These are phyloP conservation scores for Aplysia californica DNA, from an alignment of 1,140 invertebrate genomes.

Conservation along the genomic window DNA sequence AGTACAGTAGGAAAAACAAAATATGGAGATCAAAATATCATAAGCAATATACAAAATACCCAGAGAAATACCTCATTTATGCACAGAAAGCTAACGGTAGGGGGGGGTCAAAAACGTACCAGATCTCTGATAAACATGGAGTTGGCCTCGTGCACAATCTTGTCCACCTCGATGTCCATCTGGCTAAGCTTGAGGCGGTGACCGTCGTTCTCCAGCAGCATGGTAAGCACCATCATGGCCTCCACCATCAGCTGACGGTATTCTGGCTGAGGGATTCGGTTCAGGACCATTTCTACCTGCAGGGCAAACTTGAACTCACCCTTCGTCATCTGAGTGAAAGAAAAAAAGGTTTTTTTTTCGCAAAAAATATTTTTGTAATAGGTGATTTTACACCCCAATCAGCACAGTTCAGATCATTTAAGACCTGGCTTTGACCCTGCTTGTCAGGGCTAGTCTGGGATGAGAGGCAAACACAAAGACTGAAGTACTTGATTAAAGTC, in stretches of 20 bases:
- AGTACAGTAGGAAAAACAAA: too few species aligned
- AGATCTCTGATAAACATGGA: constrained; percentile 96
- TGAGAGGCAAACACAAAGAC: too few species aligned
- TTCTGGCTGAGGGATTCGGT: constrained; percentile 97
- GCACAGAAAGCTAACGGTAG: too few species aligned
- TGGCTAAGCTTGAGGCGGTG: constrained; percentile 81
- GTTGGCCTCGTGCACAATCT: constrained; percentile 94
- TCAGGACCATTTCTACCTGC: constrained; percentile 97
- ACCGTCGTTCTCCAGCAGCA: constrained; percentile 76
- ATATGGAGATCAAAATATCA: too few species aligned
- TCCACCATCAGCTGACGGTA: constrained; percentile 98
- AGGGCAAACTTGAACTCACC: constrained; percentile 98
- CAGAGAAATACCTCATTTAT: too few species aligned
- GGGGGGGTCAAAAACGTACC: too few species aligned
- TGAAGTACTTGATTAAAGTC: too few species aligned
- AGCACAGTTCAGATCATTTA: too few species aligned
- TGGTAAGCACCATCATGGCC: constrained; percentile 93
- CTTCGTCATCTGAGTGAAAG: constrained; percentile 84
- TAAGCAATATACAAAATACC: too few species aligned
- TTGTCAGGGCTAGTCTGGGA: too few species aligned
- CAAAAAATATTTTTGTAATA: not conserved
- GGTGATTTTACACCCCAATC: too few species aligned
- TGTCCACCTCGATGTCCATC: constrained; percentile 83
- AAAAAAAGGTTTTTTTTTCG: not conserved
- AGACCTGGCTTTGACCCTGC: too few species aligned